Evolutionary conservation across 2,888 invertebrate genomes (phyloP).

Genomic region (Acanthacorydalis orientalis): DNA sequence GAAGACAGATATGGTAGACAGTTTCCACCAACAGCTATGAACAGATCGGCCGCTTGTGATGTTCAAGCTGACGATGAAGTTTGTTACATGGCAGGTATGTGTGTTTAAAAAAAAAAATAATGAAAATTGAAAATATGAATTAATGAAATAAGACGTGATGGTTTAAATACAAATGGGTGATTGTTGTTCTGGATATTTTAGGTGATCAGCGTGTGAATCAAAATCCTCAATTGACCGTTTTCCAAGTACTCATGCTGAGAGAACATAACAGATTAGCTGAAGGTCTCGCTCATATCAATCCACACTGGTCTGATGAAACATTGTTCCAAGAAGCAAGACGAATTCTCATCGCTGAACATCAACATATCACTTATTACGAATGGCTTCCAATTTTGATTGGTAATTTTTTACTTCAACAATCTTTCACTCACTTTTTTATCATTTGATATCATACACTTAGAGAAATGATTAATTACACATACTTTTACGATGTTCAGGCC

Average conservation of each 20-base stretch:
- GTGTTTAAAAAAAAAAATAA: neutral
- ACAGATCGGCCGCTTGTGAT: constrained; percentile 50
- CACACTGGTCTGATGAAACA: constrained; percentile 59
- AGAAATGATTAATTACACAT: neutral
- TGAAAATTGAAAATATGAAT: too few relatives aligned
- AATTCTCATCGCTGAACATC: constrained; percentile 50
- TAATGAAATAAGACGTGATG: too few relatives aligned
- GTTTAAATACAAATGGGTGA: too few relatives aligned
- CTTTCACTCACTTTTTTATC: constrained; percentile 14
- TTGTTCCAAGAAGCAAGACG: constrained; percentile 55
- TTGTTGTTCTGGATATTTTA: constrained; percentile 17
- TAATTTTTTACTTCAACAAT: constrained; percentile 18
- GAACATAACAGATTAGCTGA: constrained; percentile 61
- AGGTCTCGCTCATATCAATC: constrained; percentile 41
- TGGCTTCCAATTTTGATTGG: constrained; percentile 61
- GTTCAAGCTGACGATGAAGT: constrained; percentile 44
- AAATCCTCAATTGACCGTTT: constrained; percentile 50
- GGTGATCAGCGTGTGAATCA: constrained; percentile 55
- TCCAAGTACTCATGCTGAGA: constrained; percentile 48
- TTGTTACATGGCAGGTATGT: constrained; percentile 57
- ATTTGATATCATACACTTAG: constrained; percentile 2
- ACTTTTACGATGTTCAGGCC: constrained; percentile 22
- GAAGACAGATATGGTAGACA: constrained; percentile 43
- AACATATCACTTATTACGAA: constrained; percentile 60
- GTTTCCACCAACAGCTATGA: constrained; percentile 53